Conservation (phyloP, 2,797 vertebrate species). For the Melanotaenia pygmaea region DNA sequence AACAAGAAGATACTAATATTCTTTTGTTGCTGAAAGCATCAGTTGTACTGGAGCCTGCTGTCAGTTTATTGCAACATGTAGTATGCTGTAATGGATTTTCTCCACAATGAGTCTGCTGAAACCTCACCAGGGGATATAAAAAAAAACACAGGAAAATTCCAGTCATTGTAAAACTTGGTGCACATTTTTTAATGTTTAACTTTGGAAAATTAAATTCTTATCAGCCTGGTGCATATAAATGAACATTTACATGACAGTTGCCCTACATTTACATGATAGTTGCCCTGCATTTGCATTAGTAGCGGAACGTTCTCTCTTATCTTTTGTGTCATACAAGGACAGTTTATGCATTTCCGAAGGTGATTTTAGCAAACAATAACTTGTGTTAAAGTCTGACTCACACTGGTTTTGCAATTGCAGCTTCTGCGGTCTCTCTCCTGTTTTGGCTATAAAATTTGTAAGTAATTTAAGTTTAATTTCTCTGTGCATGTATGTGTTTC, state of each 20-base stretch:
- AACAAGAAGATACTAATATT: not conserved
- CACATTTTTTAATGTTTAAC: not conserved
- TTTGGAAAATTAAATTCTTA: not conserved
- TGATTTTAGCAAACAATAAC: not conserved
- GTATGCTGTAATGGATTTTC: conserved; percentile 49
- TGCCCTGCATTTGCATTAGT: not conserved
- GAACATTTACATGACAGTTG: conserved; percentile 2
- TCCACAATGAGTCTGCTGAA: conserved; percentile 28
- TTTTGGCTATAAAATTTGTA: conserved; percentile 7
- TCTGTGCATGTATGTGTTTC: conserved; percentile 6
- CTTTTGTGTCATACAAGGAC: not conserved
- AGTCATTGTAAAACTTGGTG: not conserved
- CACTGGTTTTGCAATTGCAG: not conserved
- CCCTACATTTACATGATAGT: conserved; percentile 1
- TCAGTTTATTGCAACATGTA: conserved; percentile 44
- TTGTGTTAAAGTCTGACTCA: not conserved
- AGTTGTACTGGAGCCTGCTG: conserved; percentile 23
- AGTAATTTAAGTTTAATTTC: conserved; percentile 1
- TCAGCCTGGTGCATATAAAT: conserved; percentile 4
- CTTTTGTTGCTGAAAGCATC: conserved; percentile 25
- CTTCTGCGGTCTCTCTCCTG: not conserved
- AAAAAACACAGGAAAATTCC: not conserved
- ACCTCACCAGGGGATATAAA: conserved; percentile 7
- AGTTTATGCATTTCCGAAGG: not conserved
- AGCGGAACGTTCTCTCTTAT: not conserved